Percentiles rank a stretch among this genome's conserved stretches.
Evolutionary conservation across 2,888 invertebrate genomes (phyloP).

Genomic region (Folsomia candida): DNA sequence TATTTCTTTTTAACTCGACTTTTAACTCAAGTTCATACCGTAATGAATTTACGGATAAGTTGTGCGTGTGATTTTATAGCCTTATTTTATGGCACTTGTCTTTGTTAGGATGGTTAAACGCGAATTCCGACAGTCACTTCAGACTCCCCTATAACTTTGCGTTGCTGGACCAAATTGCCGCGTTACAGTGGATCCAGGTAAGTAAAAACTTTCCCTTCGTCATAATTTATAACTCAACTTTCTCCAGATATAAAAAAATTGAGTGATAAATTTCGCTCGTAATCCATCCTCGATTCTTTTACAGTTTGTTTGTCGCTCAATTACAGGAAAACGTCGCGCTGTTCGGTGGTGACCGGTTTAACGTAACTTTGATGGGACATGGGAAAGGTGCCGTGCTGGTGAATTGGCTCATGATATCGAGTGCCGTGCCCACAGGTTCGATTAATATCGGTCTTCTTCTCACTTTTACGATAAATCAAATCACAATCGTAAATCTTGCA

Average conservation of each 20-base stretch:
- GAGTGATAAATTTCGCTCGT: too few relatives aligned
- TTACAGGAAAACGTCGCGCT: conserved; percentile 84
- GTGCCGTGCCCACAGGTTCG: conserved; percentile 87
- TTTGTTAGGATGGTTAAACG: conserved; percentile 19
- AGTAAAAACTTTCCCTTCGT: conserved; percentile 1
- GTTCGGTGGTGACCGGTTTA: conserved; percentile 90
- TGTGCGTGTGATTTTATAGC: neutral
- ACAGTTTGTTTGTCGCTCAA: neutral
- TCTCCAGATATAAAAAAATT: too few relatives aligned
- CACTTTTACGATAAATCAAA: neutral
- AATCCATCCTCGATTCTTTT: neutral
- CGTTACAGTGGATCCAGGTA: conserved; percentile 37
- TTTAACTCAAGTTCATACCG: neutral
- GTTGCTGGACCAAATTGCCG: conserved; percentile 35
- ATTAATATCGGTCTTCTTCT: neutral
- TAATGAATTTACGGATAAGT: neutral
- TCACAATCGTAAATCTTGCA: neutral
- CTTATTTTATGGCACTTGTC: too few relatives aligned
- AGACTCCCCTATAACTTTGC: conserved; percentile 39
- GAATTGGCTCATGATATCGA: conserved; percentile 88
- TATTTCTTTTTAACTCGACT: too few relatives aligned
- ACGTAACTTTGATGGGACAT: conserved; percentile 91
- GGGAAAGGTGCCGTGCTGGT: conserved; percentile 95
- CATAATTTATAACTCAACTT: neutral
- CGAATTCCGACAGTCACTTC: conserved; percentile 36